Conservation (phyloP, 2,888 invertebrate genomes). For the Yponomeuta plumbellus region DNA sequence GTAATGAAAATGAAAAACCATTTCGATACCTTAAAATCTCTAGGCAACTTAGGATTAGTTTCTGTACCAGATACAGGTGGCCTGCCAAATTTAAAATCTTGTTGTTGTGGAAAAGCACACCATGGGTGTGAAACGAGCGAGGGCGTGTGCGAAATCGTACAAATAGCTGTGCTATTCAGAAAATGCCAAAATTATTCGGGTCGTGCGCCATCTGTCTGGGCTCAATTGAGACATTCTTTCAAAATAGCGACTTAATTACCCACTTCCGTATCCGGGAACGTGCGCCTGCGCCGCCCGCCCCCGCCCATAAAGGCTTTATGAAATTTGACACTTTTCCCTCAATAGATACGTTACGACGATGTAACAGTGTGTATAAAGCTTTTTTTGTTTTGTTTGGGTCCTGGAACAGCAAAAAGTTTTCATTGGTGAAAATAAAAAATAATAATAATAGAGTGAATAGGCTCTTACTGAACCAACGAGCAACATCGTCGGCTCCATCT, state of each 20-base stretch:
- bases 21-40: too few relatives aligned
- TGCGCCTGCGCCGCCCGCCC: constrained; percentile 67
- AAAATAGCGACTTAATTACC: constrained; percentile 67
- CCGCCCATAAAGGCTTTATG: constrained; percentile 46
- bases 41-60: too few relatives aligned
- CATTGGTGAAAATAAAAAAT: too few relatives aligned
- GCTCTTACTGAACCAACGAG: too few relatives aligned
- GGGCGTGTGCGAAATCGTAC: constrained; percentile 54
- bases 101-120: neutral
- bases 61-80: neutral
- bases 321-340: constrained; percentile 49
- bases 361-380: constrained; percentile 1
- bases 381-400: neutral
- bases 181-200: constrained; percentile 56
- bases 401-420: too few relatives aligned
- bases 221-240: constrained; percentile 71
- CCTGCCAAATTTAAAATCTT: neutral
- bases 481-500: too few relatives aligned
- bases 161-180: constrained; percentile 56
- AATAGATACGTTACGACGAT: constrained; percentile 22
- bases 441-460: too few relatives aligned
- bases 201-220: constrained; percentile 64
- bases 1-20: too few relatives aligned
- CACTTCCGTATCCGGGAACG: constrained; percentile 62
- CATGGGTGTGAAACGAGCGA: constrained; percentile 21